Evolutionary conservation across 2,888 invertebrate genomes (phyloP).

Genomic region (Chymomyza procnemis): DNA sequence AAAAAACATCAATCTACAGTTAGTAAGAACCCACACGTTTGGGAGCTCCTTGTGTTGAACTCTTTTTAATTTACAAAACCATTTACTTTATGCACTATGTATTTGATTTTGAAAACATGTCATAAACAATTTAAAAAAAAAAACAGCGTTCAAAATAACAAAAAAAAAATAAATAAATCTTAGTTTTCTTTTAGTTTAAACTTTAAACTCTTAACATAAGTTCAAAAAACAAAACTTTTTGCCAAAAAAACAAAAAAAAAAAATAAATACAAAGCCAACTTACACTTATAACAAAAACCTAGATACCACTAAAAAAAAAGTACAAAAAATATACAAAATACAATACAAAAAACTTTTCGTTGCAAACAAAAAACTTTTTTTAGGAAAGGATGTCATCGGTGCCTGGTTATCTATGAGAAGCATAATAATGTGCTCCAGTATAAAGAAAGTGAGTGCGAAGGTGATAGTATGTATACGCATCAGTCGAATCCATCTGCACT

Average conservation of each 20-base stretch:
- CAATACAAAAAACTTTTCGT: conserved; percentile 50
- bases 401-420: conserved; percentile 96
- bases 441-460: conserved; percentile 95
- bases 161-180: conserved; percentile 29
- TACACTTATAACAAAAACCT: conserved; percentile 32
- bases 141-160: conserved; percentile 13
- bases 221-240: conserved; percentile 24
- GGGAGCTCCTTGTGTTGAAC: conserved; percentile 5
- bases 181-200: conserved; percentile 22
- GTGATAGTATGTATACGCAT: conserved; percentile 80
- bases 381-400: conserved; percentile 95
- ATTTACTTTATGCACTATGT: conserved; percentile 26
- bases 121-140: conserved; percentile 12
- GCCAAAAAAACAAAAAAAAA: conserved; percentile 28
- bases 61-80: conserved; percentile 10
- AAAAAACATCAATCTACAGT: background rate
- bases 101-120: conserved; percentile 15
- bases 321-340: conserved; percentile 19
- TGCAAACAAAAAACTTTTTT: conserved; percentile 75
- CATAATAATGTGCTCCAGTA: conserved; percentile 96
- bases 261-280: background rate
- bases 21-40: background rate
- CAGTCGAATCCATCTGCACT: conserved; percentile 80
- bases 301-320: no score
- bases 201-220: conserved; percentile 12